phyloP scores from a whole-genome alignment of 2,888 invertebrate genomes.

The Leucoma salicis region DNA sequence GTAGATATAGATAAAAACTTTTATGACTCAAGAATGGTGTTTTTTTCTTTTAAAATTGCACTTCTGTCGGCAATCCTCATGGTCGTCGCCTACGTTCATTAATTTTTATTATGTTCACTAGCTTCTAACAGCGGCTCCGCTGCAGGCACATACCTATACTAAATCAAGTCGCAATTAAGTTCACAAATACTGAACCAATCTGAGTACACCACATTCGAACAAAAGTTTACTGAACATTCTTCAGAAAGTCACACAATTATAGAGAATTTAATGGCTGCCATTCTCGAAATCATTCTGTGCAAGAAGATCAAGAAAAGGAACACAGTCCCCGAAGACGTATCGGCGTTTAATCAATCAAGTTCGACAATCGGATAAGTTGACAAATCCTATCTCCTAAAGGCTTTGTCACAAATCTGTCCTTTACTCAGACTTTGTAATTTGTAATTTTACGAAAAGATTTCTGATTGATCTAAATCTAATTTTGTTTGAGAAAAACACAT shows the following conservation, averaged over 20 bases:
- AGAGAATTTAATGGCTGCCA: neutral
- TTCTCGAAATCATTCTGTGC: neutral
- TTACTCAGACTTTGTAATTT: slow-evolving; percentile 16
- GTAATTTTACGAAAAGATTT: slow-evolving; percentile 21
- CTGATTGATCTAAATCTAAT: slow-evolving; percentile 23
- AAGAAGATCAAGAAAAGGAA: slow-evolving; percentile 15
- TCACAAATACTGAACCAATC: no score
- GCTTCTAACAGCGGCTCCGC: no score
- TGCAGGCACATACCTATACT: no score
- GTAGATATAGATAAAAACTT: no score
- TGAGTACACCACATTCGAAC: no score
- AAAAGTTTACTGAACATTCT: no score
- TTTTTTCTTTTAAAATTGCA: no score
- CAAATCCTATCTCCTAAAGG: slow-evolving; percentile 27
- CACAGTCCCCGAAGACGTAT: slow-evolving; percentile 12
- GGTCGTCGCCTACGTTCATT: no score
- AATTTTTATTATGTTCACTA: no score
- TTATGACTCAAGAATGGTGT: no score
- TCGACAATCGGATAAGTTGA: slow-evolving; percentile 29
- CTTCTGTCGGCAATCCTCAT: no score
- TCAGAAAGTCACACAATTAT: neutral
- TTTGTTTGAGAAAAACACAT: slow-evolving; percentile 18
- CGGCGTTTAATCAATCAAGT: slow-evolving; percentile 34
- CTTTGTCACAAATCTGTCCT: slow-evolving; percentile 20
- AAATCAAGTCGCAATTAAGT: no score